Conservation (phyloP, 2,797 vertebrate species). For the Xenentodon cancila region DNA sequence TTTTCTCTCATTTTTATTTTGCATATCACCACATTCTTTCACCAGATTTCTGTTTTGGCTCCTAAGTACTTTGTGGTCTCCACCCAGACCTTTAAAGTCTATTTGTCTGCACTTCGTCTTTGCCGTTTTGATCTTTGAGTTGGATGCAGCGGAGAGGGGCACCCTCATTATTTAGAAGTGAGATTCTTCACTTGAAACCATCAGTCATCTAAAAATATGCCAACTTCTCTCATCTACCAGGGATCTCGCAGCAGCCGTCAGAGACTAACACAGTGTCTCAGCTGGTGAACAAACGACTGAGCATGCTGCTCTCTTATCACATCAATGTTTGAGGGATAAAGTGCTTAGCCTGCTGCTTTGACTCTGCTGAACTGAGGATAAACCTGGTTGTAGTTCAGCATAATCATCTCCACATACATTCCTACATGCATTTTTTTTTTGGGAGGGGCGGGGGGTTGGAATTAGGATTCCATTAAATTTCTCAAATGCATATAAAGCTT, state of each 20-base stretch:
- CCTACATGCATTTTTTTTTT: neutral
- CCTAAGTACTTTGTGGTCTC: slow-evolving; percentile 28
- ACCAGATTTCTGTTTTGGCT: slow-evolving; percentile 7
- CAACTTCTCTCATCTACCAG: slow-evolving; percentile 64
- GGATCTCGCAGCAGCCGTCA: slow-evolving; percentile 58
- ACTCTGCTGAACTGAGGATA: slow-evolving; percentile 26
- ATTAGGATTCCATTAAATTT: slow-evolving; percentile 28
- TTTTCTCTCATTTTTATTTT: slow-evolving; percentile 21
- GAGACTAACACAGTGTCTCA: slow-evolving; percentile 44
- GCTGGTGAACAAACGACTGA: slow-evolving; percentile 53
- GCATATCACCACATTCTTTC: slow-evolving; percentile 15
- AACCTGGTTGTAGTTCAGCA: slow-evolving; percentile 15
- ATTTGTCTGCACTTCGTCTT: slow-evolving; percentile 36
- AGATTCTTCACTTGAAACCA: slow-evolving; percentile 62
- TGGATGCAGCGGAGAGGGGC: slow-evolving; percentile 43
- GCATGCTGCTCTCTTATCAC: slow-evolving; percentile 40
- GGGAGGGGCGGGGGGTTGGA: neutral
- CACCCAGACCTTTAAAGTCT: slow-evolving; percentile 54
- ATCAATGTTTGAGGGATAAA: slow-evolving; percentile 47
- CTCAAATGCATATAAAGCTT: slow-evolving; percentile 32
- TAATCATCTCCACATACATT: slow-evolving; percentile 8
- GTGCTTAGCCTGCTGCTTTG: slow-evolving; percentile 50
- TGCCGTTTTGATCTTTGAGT: slow-evolving; percentile 65
- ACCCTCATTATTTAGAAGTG: slow-evolving; percentile 70
- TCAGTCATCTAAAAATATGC: slow-evolving; percentile 67